Evolutionary conservation across 2,888 invertebrate species (phyloP).

Genomic region (Nesidiocoris tenuis): DNA sequence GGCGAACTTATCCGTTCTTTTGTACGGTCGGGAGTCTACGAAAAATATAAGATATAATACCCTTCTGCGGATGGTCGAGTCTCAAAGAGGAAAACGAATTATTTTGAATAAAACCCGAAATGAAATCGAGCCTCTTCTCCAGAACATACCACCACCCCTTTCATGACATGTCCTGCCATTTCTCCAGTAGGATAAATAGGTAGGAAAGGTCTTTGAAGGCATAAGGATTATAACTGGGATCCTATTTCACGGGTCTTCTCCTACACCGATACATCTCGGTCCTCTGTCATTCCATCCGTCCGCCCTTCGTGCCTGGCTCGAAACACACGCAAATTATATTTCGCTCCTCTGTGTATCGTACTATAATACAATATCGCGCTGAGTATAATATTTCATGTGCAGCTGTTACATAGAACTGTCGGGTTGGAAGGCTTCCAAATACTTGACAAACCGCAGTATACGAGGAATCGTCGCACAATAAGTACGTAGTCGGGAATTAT

Average conservation of each 20-base stretch:
- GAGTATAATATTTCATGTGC: constrained; percentile 25
- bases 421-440: background rate
- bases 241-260: constrained; percentile 37
- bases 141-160: background rate
- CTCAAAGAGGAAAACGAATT: constrained; percentile 24
- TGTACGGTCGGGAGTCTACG: background rate
- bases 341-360: background rate
- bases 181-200: constrained; percentile 31
- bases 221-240: constrained; percentile 34
- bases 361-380: constrained; percentile 13
- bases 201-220: constrained; percentile 28
- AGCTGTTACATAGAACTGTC: constrained; percentile 1
- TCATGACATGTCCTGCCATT: background rate
- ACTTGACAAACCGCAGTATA: background rate
- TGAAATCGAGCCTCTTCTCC: constrained; percentile 14
- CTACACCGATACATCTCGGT: constrained; percentile 10
- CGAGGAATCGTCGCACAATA: background rate
- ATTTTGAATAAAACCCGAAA: constrained; percentile 28
- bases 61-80: background rate
- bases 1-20: background rate
- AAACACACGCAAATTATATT: background rate
- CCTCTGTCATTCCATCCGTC: background rate
- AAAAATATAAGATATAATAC: constrained; percentile 23
- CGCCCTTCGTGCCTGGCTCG: background rate
- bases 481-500: background rate